phyloP scores from a whole-genome alignment of 2,888 invertebrate genomes.

The Mycalesis mineus region DNA sequence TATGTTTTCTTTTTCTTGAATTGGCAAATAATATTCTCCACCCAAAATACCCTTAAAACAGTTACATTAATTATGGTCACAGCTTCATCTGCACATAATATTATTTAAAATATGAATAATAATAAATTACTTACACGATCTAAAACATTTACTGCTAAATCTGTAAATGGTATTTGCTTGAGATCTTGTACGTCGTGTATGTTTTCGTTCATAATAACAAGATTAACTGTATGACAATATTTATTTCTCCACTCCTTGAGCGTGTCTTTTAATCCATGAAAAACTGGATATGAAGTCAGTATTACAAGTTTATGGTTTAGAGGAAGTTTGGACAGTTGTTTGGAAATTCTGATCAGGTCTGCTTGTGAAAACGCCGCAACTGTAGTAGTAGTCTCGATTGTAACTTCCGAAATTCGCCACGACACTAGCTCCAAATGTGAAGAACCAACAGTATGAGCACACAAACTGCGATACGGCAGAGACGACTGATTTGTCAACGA shows the following conservation, averaged over 20 bases:
- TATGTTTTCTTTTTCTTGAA: conserved; percentile 27
- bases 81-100: too few species aligned
- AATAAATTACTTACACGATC: conserved; percentile 12
- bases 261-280: conserved; percentile 36
- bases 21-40: conserved; percentile 40
- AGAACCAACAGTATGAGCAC: conserved; percentile 29
- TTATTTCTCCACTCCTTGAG: conserved; percentile 41
- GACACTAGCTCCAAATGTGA: conserved; percentile 32
- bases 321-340: conserved; percentile 31
- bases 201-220: conserved; percentile 41
- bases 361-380: conserved; percentile 34
- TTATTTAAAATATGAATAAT: conserved; percentile 17
- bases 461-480: conserved; percentile 32
- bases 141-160: conserved; percentile 37
- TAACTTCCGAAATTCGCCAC: conserved; percentile 34
- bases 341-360: conserved; percentile 34
- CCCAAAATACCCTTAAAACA: conserved; percentile 40
- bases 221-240: conserved; percentile 37
- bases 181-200: conserved; percentile 34
- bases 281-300: conserved; percentile 38
- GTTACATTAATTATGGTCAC: too few species aligned
- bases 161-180: conserved; percentile 39
- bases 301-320: conserved; percentile 36
- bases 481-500: conserved; percentile 24
- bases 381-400: conserved; percentile 31